phyloP scores from a whole-genome alignment of 2,888 invertebrate genomes.

The Drosophila austrosaltans region DNA sequence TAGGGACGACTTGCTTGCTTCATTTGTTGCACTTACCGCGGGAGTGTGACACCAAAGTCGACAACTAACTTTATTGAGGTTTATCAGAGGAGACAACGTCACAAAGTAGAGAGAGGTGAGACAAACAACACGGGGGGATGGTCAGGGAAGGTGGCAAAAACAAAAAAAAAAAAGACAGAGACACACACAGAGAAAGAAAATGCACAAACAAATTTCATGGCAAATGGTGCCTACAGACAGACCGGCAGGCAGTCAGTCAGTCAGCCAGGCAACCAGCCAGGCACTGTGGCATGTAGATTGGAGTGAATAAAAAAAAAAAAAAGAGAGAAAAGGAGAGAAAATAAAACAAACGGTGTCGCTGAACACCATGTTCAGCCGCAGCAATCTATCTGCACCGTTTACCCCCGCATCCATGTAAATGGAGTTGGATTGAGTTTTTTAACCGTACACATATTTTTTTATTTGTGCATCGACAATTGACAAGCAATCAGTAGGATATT shows the following conservation, averaged over 20 bases:
- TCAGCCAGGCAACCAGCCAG: background rate
- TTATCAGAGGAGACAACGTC: constrained; percentile 17
- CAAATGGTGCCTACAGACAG: constrained; percentile 7
- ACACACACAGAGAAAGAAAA: background rate
- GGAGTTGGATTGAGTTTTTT: constrained; percentile 8
- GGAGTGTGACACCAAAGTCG: constrained; percentile 19
- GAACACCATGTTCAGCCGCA: constrained; percentile 3
- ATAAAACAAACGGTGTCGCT: background rate
- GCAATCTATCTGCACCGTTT: background rate
- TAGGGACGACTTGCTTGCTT: too few relatives aligned
- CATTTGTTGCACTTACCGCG: constrained; percentile 14
- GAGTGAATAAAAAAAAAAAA: background rate
- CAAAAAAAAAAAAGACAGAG: background rate
- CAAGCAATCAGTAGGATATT: constrained; percentile 12
- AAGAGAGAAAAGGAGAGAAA: background rate
- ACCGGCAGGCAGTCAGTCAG: too few relatives aligned
- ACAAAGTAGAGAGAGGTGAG: constrained; percentile 7
- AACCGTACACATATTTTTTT: background rate
- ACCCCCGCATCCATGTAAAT: background rate
- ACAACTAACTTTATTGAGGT: constrained; percentile 23
- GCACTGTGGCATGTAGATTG: constrained; percentile 5
- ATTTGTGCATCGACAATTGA: constrained; percentile 6
- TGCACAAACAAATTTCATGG: constrained; percentile 8
- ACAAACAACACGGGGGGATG: background rate
- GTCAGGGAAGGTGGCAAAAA: background rate